A percentile compares a stretch with the other conserved stretches of the same genome.
Conservation (phyloP, 92 coral and sea anemone species). For the Metridium senile region DNA sequence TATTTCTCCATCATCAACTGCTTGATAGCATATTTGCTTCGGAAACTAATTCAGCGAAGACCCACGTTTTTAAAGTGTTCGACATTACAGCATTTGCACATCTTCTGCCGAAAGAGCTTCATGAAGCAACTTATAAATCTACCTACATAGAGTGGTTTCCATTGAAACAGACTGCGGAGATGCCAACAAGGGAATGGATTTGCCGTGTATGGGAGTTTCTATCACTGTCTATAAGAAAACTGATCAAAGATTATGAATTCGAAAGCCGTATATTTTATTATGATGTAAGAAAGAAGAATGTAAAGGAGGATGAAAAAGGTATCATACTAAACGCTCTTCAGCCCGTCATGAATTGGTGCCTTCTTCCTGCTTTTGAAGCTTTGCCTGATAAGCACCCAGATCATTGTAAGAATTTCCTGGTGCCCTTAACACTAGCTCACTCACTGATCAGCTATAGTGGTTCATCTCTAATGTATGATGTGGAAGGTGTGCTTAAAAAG, state of each 20-base stretch:
- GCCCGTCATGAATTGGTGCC: slow-evolving; percentile 54
- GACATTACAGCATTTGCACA: slow-evolving; percentile 53
- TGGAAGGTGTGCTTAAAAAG: slow-evolving; percentile 10
- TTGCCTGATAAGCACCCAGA: no score
- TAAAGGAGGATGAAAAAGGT: slow-evolving; percentile 5
- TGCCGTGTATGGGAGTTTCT: slow-evolving; percentile 56
- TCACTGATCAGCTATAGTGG: slow-evolving; percentile 20
- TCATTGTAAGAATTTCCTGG: slow-evolving; percentile 42
- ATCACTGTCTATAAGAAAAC: background rate
- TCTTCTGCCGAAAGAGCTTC: slow-evolving; percentile 28
- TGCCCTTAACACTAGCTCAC: slow-evolving; percentile 35
- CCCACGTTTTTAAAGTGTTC: slow-evolving; percentile 53
- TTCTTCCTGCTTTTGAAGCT: slow-evolving; percentile 52
- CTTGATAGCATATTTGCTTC: background rate
- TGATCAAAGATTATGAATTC: background rate
- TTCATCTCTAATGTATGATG: background rate
- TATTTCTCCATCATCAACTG: slow-evolving; percentile 52
- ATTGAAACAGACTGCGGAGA: background rate
- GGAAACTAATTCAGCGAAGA: background rate
- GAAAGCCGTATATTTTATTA: background rate
- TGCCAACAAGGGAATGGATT: slow-evolving; percentile 39
- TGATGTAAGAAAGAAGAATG: slow-evolving; percentile 6
- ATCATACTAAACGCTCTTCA: background rate
- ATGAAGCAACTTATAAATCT: background rate
- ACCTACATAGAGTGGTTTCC: slow-evolving; percentile 53